Evolutionary conservation across 2,888 invertebrate species (phyloP), one percentile per base, ranked within the genome.

Genomic region (Hydrotaea diabolus): DNA sequence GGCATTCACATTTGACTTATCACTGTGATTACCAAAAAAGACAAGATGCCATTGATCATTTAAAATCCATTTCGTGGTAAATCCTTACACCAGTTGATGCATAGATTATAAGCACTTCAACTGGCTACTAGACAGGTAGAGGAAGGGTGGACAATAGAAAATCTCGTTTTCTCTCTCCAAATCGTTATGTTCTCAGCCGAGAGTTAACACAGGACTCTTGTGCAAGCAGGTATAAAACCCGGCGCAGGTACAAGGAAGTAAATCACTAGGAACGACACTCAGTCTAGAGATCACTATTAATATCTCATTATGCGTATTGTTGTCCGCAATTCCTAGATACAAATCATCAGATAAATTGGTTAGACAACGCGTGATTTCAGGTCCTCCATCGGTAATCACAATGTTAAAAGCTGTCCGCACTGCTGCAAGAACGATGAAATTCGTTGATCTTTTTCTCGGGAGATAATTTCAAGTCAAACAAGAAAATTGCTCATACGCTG

Each of bases 381-480:
- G n/a, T n/a, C n/a, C n/a, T n/a, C n/a, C n/a, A n/a, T n/a, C n/a
- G n/a, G n/a, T n/a, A n/a, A n/a, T n/a, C n/a, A n/a, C n/a, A n/a
- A n/a, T n/a, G n/a, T n/a, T n/a, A n/a, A n/a, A n/a, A n/a, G n/a
- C n/a, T n/a, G n/a, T n/a, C n/a, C n/a, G 3, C 31, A 31, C 7
- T 31, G 31, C 31, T 7, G 31, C 31, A 31, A 31, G 31, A 31
- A 31, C 31, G n/a, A 31, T 31, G 23, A 21, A 71, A 71, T 53
- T 53, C 49, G 53, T 71, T 71, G 71, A 71, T 71, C 26, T 53
- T 71, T 53, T 53, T n/a, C 49, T 23, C 49, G 46, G 21, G 49
- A 71, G 53, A 71, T 71, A 53, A 71, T 53, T 31, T 71, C 53
- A 59, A 59, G 59, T 59, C 59, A 59, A 59, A 59, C 53, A 31